These are phyloP conservation scores for Meleagris gallopavo DNA, from an alignment of 2,113 vertebrate genomes.

Conservation along the genomic window DNA sequence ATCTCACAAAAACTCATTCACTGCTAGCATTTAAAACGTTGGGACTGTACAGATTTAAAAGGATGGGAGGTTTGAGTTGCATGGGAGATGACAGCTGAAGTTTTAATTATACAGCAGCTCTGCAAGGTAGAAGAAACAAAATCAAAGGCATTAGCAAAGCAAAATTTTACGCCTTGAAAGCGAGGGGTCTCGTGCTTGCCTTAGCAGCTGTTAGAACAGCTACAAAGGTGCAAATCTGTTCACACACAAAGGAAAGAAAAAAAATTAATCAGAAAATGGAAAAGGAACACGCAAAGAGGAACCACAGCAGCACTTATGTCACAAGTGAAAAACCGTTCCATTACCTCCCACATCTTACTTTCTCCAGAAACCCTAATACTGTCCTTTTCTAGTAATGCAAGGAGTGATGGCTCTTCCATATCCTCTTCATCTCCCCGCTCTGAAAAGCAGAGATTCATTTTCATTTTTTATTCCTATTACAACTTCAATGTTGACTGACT, in stretches of 20 bases:
- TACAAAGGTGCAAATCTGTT: neutral
- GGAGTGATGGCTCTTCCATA: neutral
- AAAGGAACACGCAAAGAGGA: conserved; percentile 35
- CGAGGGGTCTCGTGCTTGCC: neutral
- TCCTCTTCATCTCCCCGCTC: neutral
- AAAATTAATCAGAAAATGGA: neutral
- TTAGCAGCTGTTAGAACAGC: neutral
- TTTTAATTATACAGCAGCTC: neutral
- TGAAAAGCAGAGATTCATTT: neutral
- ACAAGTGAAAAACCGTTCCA: neutral
- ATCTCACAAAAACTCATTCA: neutral
- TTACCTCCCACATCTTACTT: rapidly evolving
- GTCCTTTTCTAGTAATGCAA: neutral
- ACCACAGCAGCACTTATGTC: neutral
- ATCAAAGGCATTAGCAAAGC: neutral
- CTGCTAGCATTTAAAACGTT: neutral
- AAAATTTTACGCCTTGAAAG: neutral
- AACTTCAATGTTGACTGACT: neutral
- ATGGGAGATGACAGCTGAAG: neutral
- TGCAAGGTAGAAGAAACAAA: neutral
- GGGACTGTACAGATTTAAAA: neutral
- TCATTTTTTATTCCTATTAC: neutral
- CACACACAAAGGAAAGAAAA: neutral
- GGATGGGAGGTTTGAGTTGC: neutral
- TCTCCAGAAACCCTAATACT: neutral